Percentiles rank a stretch among this genome's conserved stretches.
Evolutionary conservation across 2,113 vertebrate species (phyloP).

Genomic region (Myxocyprinus asiaticus): DNA sequence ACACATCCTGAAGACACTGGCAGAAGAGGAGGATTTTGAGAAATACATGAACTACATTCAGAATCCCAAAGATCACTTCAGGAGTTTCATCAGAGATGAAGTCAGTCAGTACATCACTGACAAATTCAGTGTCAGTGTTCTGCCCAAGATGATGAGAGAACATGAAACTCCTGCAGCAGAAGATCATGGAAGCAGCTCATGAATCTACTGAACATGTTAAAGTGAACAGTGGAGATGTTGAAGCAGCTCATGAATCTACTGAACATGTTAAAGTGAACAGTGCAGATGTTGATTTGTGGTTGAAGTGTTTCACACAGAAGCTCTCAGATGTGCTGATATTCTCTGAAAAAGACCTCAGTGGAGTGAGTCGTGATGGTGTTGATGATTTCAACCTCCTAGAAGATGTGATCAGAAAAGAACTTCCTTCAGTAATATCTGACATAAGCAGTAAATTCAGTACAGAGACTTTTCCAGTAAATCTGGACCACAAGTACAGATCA

Average conservation of each 20-base stretch:
- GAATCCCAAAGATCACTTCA: neutral
- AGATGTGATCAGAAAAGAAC: neutral
- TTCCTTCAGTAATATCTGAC: neutral
- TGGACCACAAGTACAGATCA: neutral
- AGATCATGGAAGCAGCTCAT: constrained; percentile 44
- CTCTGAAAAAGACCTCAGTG: neutral
- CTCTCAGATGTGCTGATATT: neutral
- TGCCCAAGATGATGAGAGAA: neutral
- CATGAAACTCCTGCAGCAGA: neutral
- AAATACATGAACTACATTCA: constrained; percentile 65
- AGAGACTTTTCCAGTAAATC: neutral
- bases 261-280: fast-evolving
- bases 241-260: constrained; percentile 57
- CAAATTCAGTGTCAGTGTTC: neutral
- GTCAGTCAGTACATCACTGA: constrained; percentile 54
- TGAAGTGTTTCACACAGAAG: constrained; percentile 4
- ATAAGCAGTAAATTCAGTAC: neutral
- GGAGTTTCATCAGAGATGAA: constrained; percentile 55
- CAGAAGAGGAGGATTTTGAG: constrained; percentile 70
- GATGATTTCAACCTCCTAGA: neutral
- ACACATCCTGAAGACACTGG: constrained; percentile 69
- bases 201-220: constrained; percentile 45
- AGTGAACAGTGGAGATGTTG: fast-evolving
- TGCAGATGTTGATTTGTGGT: constrained; percentile 36
- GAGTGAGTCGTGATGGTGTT: neutral